Evolutionary conservation across 2,888 invertebrate species (phyloP), one percentile per base, ranked within the genome.

Genomic region (Lymantria monacha): DNA sequence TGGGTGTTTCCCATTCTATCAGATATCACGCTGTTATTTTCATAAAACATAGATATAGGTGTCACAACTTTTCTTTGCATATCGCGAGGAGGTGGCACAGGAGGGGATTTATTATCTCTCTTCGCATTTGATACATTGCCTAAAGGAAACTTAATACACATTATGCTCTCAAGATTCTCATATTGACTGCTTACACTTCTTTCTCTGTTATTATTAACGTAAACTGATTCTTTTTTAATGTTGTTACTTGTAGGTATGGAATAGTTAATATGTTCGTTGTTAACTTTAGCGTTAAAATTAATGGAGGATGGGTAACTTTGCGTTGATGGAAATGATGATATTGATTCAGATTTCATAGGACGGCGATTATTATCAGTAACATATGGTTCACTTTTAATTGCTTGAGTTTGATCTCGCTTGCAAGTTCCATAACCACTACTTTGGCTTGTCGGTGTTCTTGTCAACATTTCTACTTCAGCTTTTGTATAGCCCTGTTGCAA

Each of bases 31-130:
- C 83, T 69, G 51, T 82, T 86, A 63, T 85, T 87, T 67, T 92
- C 92, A 69, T 91, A 90, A 70, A 87, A 87, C 87, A 91, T 91
- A 22, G 92, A 91, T 63, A 91, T 61, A 55, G 89, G 89, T 33
- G 92, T 91, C 14, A 92, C 81, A 12, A 93, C 87, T 79, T 93
- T 92, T 53, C 94, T 92, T 68, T 93, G 92, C 60, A 95, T 95
- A 81, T 95, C 96, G 65, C 95, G 89, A n/a, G 96, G 96, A 0
- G 96, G 96, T 30, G 96, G 96, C 3, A 95, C 94, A 0, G 96
- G 96, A 7, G 96, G 96, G 37, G 93, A 71, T 44, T 89, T 92
- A 46, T 87, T 87, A 42, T 91, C 90, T 63, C 82, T 83, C 62
- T 83, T 86, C 37, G 82, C 77, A 59, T 85, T 85, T 40, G 83